Conservation (phyloP, 2,113 vertebrate genomes). For the Peromyscus californicus region DNA sequence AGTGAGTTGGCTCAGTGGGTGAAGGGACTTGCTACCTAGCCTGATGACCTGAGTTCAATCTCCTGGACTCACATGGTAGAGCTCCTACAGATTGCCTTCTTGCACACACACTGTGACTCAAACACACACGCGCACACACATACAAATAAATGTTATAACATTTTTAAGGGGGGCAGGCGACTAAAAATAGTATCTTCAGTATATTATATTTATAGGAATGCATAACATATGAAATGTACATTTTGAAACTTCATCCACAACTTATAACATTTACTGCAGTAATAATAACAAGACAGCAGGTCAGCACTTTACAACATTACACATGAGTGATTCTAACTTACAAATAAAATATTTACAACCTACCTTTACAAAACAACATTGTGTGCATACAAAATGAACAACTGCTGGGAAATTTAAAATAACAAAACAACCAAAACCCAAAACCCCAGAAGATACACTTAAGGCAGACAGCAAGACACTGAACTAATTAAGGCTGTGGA, state of each 20-base stretch:
- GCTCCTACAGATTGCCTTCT: neutral
- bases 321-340: conserved; percentile 85
- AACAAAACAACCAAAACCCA: conserved; percentile 77
- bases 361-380: conserved; percentile 89
- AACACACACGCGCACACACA: neutral
- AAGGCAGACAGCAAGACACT: conserved; percentile 91
- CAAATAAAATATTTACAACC: conserved; percentile 90
- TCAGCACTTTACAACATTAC: conserved; percentile 88
- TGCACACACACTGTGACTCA: neutral
- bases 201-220: conserved; percentile 88
- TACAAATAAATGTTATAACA: neutral
- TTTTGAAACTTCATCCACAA: conserved; percentile 85
- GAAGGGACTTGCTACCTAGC: too few species aligned
- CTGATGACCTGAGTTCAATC: neutral
- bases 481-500: conserved; percentile 92
- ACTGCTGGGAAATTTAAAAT: conserved; percentile 81
- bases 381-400: conserved; percentile 89
- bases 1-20: neutral
- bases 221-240: conserved; percentile 86
- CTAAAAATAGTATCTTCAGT: conserved; percentile 77
- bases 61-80: neutral
- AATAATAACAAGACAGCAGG: conserved; percentile 86
- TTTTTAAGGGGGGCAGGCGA: conserved; percentile 69
- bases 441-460: conserved; percentile 87
- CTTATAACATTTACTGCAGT: conserved; percentile 84